Evolutionary conservation across 1,140 invertebrate genomes (phyloP).

Genomic region (Bombyx mandarina): DNA sequence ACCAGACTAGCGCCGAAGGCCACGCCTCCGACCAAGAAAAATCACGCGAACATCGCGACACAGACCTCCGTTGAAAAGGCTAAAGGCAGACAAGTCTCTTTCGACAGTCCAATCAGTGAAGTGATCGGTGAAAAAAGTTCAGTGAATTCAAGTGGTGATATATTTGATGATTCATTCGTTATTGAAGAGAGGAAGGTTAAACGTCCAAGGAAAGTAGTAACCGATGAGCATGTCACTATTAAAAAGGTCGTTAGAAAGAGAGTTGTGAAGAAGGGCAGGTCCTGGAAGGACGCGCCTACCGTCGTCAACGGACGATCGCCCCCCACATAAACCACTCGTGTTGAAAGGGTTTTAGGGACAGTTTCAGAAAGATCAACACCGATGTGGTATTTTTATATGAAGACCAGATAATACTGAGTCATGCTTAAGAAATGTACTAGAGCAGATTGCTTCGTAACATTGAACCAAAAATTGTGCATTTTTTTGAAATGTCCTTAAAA

Average conservation of each 20-base stretch:
- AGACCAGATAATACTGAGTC: no score
- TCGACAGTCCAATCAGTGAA: constrained; percentile 50
- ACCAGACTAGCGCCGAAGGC: constrained; percentile 38
- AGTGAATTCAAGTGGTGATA: constrained; percentile 43
- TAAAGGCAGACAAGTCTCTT: constrained; percentile 40
- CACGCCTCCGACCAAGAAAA: constrained; percentile 48
- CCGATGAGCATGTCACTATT: constrained; percentile 35
- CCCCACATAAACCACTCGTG: constrained; percentile 25
- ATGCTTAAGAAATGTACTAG: no score
- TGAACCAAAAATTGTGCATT: no score
- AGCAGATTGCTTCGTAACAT: no score
- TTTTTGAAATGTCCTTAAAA: no score
- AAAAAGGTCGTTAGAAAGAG: constrained; percentile 48
- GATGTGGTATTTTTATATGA: no score
- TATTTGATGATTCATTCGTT: constrained; percentile 60
- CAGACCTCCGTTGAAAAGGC: constrained; percentile 40
- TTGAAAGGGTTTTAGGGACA: no score
- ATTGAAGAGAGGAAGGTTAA: constrained; percentile 39
- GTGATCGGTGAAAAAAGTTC: constrained; percentile 38
- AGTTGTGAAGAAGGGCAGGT: constrained; percentile 36
- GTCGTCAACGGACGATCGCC: constrained; percentile 46
- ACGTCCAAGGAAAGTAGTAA: constrained; percentile 37
- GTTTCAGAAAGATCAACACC: no score
- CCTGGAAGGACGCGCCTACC: constrained; percentile 43
- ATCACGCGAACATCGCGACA: constrained; percentile 46